phyloP scores from a whole-genome alignment of 2,888 invertebrate species.

The Hylaea fasciaria region DNA sequence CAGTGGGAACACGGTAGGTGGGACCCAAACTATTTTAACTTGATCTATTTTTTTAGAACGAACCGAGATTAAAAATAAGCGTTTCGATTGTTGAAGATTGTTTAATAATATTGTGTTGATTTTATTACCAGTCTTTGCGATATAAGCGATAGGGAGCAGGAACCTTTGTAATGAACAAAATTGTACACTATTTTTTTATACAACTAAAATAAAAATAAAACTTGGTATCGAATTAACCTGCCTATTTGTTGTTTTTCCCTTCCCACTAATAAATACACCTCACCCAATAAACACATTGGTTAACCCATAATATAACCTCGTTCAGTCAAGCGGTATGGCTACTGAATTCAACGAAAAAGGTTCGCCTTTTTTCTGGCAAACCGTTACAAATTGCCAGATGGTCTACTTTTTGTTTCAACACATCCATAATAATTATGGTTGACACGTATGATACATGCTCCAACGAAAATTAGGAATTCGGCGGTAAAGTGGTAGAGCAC shows the following conservation, averaged over 20 bases:
- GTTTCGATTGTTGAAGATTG: constrained; percentile 44
- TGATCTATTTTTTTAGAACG: constrained; percentile 41
- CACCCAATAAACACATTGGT: constrained; percentile 45
- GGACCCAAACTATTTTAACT: constrained; percentile 59
- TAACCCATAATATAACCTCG: constrained; percentile 56
- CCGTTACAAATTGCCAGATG: constrained; percentile 80
- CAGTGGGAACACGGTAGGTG: constrained; percentile 81
- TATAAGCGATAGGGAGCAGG: neutral
- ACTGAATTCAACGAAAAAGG: constrained; percentile 77
- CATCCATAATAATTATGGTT: constrained; percentile 68
- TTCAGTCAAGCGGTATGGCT: constrained; percentile 71
- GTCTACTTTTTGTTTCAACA: constrained; percentile 74
- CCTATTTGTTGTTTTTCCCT: neutral
- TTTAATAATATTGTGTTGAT: constrained; percentile 16
- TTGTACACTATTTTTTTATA: too few relatives aligned
- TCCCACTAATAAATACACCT: constrained; percentile 20
- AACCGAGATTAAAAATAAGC: constrained; percentile 19
- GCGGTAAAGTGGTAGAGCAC: constrained; percentile 40
- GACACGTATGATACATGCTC: constrained; percentile 69
- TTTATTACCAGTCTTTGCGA: constrained; percentile 3
- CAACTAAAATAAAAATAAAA: too few relatives aligned
- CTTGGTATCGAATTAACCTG: too few relatives aligned
- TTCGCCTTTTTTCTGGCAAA: constrained; percentile 68
- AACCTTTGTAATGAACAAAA: neutral
- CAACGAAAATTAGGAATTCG: constrained; percentile 62